These are phyloP conservation scores for Crocodylus rhombifer DNA, from an alignment of 2,797 vertebrate species.

Conservation along the genomic window DNA sequence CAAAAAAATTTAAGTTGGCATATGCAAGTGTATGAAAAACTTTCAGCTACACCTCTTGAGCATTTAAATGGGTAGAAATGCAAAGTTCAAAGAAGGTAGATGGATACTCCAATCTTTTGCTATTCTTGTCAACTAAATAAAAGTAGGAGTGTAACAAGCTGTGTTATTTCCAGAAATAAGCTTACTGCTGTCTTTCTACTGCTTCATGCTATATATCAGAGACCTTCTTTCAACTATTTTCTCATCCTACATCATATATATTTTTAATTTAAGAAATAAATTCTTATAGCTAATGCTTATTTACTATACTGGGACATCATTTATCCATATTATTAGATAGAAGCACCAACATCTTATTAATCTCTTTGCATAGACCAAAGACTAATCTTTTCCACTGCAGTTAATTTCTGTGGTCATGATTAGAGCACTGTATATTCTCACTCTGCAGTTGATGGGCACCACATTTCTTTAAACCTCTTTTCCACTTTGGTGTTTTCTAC, in stretches of 20 bases:
- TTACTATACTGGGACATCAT: neutral
- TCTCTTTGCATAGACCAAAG: neutral
- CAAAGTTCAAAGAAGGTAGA: neutral
- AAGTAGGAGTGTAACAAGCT: neutral
- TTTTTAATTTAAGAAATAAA: accelerated
- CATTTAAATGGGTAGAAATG: neutral
- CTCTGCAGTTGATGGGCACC: neutral
- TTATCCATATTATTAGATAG: neutral
- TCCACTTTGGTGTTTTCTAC: neutral
- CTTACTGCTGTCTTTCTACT: accelerated
- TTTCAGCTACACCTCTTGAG: neutral
- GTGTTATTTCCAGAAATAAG: accelerated
- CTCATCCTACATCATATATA: neutral
- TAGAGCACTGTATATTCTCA: neutral
- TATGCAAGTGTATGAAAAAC: neutral
- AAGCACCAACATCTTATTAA: neutral
- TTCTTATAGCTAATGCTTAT: neutral
- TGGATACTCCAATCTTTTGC: neutral
- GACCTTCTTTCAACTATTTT: accelerated
- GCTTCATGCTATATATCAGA: neutral
- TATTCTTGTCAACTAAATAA: neutral
- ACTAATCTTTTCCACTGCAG: neutral
- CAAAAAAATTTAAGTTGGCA: neutral
- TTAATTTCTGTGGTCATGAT: neutral
- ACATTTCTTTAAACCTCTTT: neutral